Conservation (phyloP, 2,888 invertebrate genomes). For the Plemyria rubiginata region DNA sequence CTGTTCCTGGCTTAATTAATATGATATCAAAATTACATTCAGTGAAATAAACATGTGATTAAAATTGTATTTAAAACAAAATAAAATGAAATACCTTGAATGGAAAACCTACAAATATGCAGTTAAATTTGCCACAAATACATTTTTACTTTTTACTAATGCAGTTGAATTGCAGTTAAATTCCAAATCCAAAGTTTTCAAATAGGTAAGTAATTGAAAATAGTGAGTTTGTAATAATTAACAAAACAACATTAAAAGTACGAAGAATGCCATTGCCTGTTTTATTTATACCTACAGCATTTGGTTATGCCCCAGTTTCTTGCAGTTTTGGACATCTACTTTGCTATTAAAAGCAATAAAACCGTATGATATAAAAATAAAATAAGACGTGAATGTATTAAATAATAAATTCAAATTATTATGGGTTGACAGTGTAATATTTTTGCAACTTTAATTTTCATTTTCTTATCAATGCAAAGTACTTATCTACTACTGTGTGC, state of each 20-base stretch:
- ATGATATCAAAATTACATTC: background rate
- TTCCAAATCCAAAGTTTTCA: background rate
- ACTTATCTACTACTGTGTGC: slow-evolving; percentile 2
- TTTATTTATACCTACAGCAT: too few species aligned
- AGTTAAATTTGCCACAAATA: too few species aligned
- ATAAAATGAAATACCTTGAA: background rate
- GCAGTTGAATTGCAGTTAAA: background rate
- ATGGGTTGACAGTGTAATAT: background rate
- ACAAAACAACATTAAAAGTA: too few species aligned
- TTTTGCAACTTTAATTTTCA: background rate
- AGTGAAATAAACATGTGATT: background rate
- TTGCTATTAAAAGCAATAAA: too few species aligned
- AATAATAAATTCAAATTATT: background rate
- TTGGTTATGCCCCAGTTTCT: too few species aligned
- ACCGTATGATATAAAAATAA: too few species aligned
- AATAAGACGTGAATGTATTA: background rate
- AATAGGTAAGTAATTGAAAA: slow-evolving; percentile 2
- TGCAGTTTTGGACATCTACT: too few species aligned
- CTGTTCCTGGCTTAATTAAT: slow-evolving; percentile 8
- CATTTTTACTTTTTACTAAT: background rate
- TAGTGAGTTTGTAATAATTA: too few species aligned
- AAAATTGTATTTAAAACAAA: background rate
- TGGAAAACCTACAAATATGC: background rate
- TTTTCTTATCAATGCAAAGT: background rate
- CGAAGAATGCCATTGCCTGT: too few species aligned